Evolutionary conservation across 2,888 invertebrate species (phyloP), one percentile per base, ranked within the genome.

Genomic region (Mythimna albipuncta): DNA sequence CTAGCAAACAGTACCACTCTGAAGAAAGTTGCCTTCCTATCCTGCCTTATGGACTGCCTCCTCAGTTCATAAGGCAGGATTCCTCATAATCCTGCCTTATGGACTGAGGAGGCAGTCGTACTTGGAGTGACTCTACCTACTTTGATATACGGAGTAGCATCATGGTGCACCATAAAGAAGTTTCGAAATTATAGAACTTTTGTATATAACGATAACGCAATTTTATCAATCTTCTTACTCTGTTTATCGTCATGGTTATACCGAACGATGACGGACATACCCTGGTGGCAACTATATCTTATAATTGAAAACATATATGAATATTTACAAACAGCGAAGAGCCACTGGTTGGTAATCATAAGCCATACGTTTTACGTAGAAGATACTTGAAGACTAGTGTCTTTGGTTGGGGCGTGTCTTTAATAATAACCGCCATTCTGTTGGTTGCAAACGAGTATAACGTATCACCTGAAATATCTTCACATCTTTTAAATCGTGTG

Each of bases 121-220:
- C 9, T 19, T 32, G 57, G n/a, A 13, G 2, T 35, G 50, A 50
- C 50, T 19, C 7, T 50, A 35, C 6, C 9, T n/a, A 9, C 50
- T 32, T 50, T 63, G n/a, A n/a, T 50, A 5, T 64, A 64, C 32
- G 35, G 50, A 7, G n/a, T 13, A 4, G 50, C 50, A 5, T 64
- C 64, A n/a, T 64, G 64, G 64, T 64, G 50, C 32, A 50, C 35
- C 2, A 2, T 64, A 4, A 50, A 50, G 7, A 52, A 64, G 35
- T 64, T 64, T 64, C 32, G 16, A 1, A 64, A 35, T 16, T 52
- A 64, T 9, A 52, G 6, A 64, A 64, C 52, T 10, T 64, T n/a
- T 6, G 64, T 64, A n/a, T 64, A 35, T 21, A 32, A n/a, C n/a
- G n/a, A 32, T 47, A 64, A 35, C 6, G 16, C 64, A 7, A 64